phyloP scores from a whole-genome alignment of 2,888 invertebrate species.

The Carabus problematicus region DNA sequence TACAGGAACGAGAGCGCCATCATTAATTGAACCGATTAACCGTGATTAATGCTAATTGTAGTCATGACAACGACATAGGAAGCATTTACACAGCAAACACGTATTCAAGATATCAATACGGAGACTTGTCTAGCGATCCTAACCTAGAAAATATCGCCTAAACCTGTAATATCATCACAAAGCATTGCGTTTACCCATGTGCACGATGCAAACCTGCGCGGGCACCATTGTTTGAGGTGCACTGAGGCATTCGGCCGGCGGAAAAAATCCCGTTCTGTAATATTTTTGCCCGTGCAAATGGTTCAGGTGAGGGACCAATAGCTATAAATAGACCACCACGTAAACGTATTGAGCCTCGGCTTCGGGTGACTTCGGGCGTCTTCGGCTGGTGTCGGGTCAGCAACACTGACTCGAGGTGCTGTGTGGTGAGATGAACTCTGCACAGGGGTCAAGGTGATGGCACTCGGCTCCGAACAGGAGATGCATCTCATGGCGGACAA shows the following conservation, averaged over 20 bases:
- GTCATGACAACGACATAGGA: no score
- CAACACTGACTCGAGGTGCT: background rate
- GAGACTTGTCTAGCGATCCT: no score
- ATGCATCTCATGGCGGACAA: no score
- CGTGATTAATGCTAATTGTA: no score
- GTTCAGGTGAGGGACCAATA: conserved; percentile 16
- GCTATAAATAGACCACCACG: conserved; percentile 32
- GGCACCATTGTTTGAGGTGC: background rate
- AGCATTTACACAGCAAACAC: no score
- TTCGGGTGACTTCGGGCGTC: conserved; percentile 13
- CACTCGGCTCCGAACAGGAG: background rate
- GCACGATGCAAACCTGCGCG: no score
- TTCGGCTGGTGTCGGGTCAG: conserved; percentile 14
- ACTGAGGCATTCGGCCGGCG: background rate
- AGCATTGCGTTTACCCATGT: no score
- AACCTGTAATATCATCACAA: no score
- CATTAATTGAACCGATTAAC: no score
- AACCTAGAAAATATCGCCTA: no score
- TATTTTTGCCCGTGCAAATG: conserved; percentile 27
- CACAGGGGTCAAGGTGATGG: conserved; percentile 30
- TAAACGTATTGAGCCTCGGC: conserved; percentile 10
- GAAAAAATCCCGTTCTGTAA: conserved; percentile 14
- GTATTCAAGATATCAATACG: no score
- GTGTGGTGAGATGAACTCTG: conserved; percentile 25
- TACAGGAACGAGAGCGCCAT: no score